Percentiles rank a stretch among this genome's conserved stretches.
These are phyloP conservation scores for Coregonus sp. DNA, from an alignment of 2,797 vertebrate genomes.

Conservation along the genomic window DNA sequence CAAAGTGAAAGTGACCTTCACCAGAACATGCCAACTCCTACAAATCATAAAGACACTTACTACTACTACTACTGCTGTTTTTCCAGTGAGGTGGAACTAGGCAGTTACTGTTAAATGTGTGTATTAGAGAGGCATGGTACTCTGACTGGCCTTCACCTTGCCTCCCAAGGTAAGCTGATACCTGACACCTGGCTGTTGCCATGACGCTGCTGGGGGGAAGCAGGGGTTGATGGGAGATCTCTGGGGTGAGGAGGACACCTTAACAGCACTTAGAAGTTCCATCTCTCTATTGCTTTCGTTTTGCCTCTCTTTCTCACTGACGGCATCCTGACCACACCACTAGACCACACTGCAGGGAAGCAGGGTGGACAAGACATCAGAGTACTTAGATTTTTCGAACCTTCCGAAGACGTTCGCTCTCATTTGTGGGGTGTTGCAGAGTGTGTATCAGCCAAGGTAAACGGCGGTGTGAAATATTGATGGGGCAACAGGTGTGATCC, in stretches of 20 bases:
- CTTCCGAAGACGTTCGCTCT: not conserved
- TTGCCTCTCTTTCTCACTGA: conserved; percentile 4
- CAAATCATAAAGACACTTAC: not conserved
- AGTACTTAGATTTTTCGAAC: not conserved
- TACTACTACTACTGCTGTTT: not conserved
- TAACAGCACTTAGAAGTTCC: conserved; percentile 7
- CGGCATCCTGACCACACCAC: not conserved
- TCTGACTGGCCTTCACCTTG: conserved; percentile 20
- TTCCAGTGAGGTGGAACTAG: not conserved
- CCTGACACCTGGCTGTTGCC: conserved; percentile 64
- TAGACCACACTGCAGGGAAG: too few relatives aligned
- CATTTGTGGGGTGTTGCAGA: not conserved
- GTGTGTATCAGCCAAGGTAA: conserved; percentile 28
- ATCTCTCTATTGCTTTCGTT: not conserved
- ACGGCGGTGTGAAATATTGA: conserved; percentile 65
- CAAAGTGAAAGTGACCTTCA: not conserved
- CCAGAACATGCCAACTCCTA: not conserved
- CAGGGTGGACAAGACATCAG: not conserved
- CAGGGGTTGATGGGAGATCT: conserved; percentile 60
- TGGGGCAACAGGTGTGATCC: conserved; percentile 56
- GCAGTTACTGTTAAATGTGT: not conserved
- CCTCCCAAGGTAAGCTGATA: conserved; percentile 61
- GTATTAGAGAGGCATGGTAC: conserved; percentile 25
- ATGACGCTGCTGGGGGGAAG: conserved; percentile 53
- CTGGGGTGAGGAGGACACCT: conserved; percentile 22